Conservation (phyloP, 2,113 vertebrate genomes). For the Sitta europaea region DNA sequence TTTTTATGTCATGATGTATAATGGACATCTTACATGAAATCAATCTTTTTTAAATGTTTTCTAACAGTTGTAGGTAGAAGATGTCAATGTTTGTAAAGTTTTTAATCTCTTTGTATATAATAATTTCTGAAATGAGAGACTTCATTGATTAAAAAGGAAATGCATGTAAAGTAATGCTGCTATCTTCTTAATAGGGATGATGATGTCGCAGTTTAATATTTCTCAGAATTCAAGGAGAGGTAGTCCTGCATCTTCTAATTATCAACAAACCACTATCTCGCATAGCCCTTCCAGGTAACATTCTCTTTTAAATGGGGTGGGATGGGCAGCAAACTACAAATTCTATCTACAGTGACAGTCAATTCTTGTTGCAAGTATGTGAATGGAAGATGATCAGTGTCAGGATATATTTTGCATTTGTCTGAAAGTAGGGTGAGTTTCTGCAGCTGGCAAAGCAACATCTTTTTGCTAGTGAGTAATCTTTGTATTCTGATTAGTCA, state of each 20-base stretch:
- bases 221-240: constrained; percentile 95
- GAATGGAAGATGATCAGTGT: background rate
- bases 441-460: background rate
- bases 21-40: background rate
- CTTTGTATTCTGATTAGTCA: background rate
- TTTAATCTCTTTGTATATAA: background rate
- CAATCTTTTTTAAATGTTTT: background rate
- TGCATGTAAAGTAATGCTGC: background rate
- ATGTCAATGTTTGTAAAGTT: background rate
- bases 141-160: background rate
- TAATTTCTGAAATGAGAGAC: background rate
- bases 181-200: constrained; percentile 79
- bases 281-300: constrained; percentile 92
- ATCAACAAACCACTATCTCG: constrained; percentile 82
- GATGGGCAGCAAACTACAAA: background rate
- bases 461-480: background rate
- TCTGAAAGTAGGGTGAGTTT: background rate
- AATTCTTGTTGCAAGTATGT: background rate
- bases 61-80: background rate
- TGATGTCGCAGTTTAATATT: constrained; percentile 92
- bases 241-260: constrained; percentile 93
- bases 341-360: background rate
- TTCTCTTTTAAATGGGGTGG: background rate
- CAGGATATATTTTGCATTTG: background rate
- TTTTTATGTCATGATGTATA: background rate